Evolutionary conservation across 2,888 invertebrate genomes (phyloP), one percentile per base, ranked within the genome.

Genomic region (Eilema griseolum): DNA sequence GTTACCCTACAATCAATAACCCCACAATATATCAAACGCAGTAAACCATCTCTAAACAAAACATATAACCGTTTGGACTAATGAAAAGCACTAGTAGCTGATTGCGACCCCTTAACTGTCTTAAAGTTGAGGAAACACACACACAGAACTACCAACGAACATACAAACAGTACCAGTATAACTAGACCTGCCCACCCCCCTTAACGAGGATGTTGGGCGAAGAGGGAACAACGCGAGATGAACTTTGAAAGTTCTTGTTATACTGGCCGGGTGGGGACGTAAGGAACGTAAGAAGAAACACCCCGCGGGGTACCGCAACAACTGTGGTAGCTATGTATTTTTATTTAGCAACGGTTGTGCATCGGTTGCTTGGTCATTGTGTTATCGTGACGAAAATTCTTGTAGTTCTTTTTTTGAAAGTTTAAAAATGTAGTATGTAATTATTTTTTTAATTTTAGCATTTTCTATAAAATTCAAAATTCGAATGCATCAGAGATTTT

Each of bases 61-160:
- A 91, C 93, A 90, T 88, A 89, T 93, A 93, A 92, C 93, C 91
- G 92, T 93, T 92, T 90, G 88, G 86, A 89, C 92, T 93, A 94
- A 95, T 95, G 94, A 94, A 93, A 93, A 93, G 91, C 80, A 68
- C 92, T 88, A 89, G 89, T 87, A 86, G 88, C 89, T 93, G 94
- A 94, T 94, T 94, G 93, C 94, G 93, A 91, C 91, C 93, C 92
- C 92, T 87, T 92, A 93, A 93, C 93, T 93, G 93, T 95, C 94
- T 95, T 93, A 92, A 93, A 93, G 91, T 92, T 93, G 86, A 88
- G 90, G 83, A 87, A 87, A 84, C 92, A 82, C 93, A 92, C 92
- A 91, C 86, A 88, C 76, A 78, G 82, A 85, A 74, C 73, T 80
- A 92, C 84, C 75, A 70, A 75, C 76, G 75, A 69, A 70, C 68